Conservation (phyloP, 2,888 invertebrate species). For the Encarsia formosa region DNA sequence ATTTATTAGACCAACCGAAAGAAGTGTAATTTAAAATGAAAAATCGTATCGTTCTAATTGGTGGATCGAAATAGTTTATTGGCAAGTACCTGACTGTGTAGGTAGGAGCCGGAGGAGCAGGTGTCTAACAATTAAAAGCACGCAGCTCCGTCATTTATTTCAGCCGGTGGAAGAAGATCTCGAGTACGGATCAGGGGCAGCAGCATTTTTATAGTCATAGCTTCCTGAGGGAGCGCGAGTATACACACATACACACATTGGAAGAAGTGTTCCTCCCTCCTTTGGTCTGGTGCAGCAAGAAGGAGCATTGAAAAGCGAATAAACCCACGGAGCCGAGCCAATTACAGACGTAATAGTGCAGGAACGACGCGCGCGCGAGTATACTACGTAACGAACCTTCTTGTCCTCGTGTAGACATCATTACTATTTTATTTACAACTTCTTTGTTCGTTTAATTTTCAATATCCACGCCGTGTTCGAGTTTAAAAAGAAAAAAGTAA, state of each 20-base stretch:
- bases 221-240: slow-evolving; percentile 35
- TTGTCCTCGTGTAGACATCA: slow-evolving; percentile 21
- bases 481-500: too few relatives aligned
- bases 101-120: slow-evolving; percentile 39
- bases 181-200: slow-evolving; percentile 27
- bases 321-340: slow-evolving; percentile 27
- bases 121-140: slow-evolving; percentile 45
- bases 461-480: slow-evolving; percentile 14
- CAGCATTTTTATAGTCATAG: slow-evolving; percentile 39
- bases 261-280: slow-evolving; percentile 18
- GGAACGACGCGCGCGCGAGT: too few relatives aligned
- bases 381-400: slow-evolving; percentile 27
- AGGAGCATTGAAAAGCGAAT: slow-evolving; percentile 7
- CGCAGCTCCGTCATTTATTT: slow-evolving; percentile 41
- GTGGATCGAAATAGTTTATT: too few relatives aligned
- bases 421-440: slow-evolving; percentile 24
- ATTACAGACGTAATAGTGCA: slow-evolving; percentile 28
- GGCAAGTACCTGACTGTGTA: too few relatives aligned
- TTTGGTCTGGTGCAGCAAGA: slow-evolving; percentile 5
- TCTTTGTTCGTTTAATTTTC: slow-evolving; percentile 19
- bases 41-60: too few relatives aligned
- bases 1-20: too few relatives aligned
- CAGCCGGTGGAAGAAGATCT: slow-evolving; percentile 34
- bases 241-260: slow-evolving; percentile 4
- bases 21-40: too few relatives aligned